Base-by-base conservation (phyloP, 2,797 vertebrate genomes). In the Platyrinchus mystaceus region DNA sequence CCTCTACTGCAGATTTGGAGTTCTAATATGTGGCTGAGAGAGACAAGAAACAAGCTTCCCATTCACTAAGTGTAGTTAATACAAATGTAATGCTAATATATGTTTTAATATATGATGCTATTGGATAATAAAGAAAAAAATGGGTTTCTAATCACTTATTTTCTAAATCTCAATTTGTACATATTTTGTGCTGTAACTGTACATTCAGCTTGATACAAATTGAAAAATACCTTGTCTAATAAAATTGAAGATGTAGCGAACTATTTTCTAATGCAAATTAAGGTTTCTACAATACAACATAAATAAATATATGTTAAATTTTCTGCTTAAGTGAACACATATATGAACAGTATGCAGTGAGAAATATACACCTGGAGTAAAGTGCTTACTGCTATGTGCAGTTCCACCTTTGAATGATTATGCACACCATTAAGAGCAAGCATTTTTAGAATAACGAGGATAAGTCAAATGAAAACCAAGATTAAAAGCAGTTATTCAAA, bases 401-500 rank as follows among this genome's bases (percentile, higher is more conserved):
- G 39, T 81, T 86, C 46, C 14, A 34, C 53, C 58, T 94, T 27
- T 47, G 18, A 70, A 46, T 56, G 47, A 39, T 82, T 89, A 59
- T 13, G 8, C 17, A 69, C 23, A 69, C 7, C 11, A 62, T 26
- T 87, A 87, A 83, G 73, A 79, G 8, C 43, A 92, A 94, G 71
- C 28, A 88, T 71, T 88, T 92, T 78, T 59, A 88, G 76, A 94
- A 50, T 83, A 89, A 91, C 30, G 93, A 86, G 55, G 20, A 73
- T 85, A 95, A 78, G 28, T 68, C 41, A 60, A 93, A 93, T 81
- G 43, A 55, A 84, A 91, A 84, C 41, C 39, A 78, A 86, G 66
- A 81, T 78, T 81, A 93, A 90, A 91, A 75, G 53, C 66, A 78
- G 55, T 90, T 91, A 83, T 73, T 91, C 66, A 89, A 84, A 88